Evolutionary conservation across 2,797 vertebrate genomes (phyloP).

Genomic region (Malurus splendens): DNA sequence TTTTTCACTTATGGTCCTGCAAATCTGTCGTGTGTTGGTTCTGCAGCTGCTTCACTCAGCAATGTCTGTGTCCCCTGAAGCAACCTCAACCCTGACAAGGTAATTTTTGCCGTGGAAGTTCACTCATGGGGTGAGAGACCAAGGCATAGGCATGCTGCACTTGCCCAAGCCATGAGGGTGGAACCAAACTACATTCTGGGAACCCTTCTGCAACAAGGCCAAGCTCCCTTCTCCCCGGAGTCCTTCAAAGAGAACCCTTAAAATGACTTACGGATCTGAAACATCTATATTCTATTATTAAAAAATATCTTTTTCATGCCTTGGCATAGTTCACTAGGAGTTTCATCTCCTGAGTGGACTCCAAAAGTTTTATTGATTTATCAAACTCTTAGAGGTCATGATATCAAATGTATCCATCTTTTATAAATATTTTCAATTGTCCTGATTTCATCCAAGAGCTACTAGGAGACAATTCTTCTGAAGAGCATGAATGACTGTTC

Average conservation of each 20-base stretch:
- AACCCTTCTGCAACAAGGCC: neutral
- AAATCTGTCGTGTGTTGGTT: rapidly evolving
- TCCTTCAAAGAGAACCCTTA: neutral
- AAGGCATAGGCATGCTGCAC: rapidly evolving
- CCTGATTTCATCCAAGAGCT: neutral
- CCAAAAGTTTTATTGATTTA: neutral
- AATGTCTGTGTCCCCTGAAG: rapidly evolving
- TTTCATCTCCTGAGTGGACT: neutral
- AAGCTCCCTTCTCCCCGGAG: neutral
- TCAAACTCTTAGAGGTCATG: neutral
- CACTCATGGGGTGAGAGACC: neutral
- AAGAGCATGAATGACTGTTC: neutral
- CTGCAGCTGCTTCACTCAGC: neutral
- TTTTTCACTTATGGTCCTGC: neutral
- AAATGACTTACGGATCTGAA: neutral
- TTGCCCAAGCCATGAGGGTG: neutral
- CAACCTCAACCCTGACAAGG: neutral
- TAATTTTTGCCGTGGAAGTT: neutral
- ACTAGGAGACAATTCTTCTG: neutral
- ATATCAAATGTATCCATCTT: neutral
- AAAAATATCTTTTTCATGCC: neutral
- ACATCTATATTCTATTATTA: neutral
- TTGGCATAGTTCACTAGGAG: neutral
- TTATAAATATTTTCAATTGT: neutral
- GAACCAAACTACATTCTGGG: neutral